Evolutionary conservation across 2,113 vertebrate species (phyloP), one percentile per base, ranked within the genome.

Genomic region (Rhadina sibilatrix): DNA sequence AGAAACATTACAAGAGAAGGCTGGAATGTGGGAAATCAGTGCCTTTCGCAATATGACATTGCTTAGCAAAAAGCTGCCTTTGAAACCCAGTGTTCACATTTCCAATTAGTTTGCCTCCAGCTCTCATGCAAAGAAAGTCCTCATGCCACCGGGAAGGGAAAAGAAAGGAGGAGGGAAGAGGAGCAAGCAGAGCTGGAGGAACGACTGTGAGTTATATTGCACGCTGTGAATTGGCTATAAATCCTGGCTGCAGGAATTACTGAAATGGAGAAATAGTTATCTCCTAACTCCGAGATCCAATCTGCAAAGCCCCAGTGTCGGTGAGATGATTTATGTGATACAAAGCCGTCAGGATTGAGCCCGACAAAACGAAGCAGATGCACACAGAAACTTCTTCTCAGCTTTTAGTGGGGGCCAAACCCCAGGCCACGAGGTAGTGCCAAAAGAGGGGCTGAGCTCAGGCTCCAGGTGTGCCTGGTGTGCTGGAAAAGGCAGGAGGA

Each of bases 211-310:
- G 53, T 87, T 93, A 90, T 77, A 40, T 3, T 71, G 71, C 20
- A 56, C n/a, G 1, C 42, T 40, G 85, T 38, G 88, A 57, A 47
- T 66, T 75, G 76, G 61, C 79, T 65, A 63, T 93, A 95, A 96
- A 96, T 93, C 71, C 79, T 79, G 86, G 76, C 86, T 78, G 72
- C 64, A 82, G 86, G 86, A 87, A 90, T 90, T 89, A 88, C 57
- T 76, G 93, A 70, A 92, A 92, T 68, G 72, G 74, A 96, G 85
- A 92, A 90, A 93, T 57, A 95, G 90, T 93, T 96, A 86, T 65
- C 83, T 92, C 17, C 80, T 68, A 90, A 90, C 72, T 93, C 50
- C 9, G 72, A 91, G 87, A 54, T 68, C 47, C 60, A 83, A 35
- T 83, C 68, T 94, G 76, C 86, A 79, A 35, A 69, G 56, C 46